Evolutionary conservation across 2,113 vertebrate genomes (phyloP).

Genomic region (Rutilus rutilus): DNA sequence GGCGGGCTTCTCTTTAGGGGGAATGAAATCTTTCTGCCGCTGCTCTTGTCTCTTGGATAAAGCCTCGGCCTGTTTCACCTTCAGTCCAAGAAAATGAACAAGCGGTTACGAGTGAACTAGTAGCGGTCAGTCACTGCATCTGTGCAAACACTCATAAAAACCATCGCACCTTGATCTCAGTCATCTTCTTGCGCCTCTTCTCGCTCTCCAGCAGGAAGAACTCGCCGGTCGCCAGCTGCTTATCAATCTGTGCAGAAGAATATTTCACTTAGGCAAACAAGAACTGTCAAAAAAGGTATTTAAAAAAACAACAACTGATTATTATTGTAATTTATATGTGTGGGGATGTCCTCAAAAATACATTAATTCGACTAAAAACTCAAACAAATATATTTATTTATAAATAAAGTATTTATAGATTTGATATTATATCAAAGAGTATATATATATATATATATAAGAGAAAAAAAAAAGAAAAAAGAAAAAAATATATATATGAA

Average conservation of each 20-base stretch:
- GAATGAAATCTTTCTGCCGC: conserved; percentile 93
- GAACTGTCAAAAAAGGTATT: not conserved
- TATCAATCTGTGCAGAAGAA: conserved; percentile 80
- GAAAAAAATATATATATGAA: too few species aligned
- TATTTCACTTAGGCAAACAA: not conserved
- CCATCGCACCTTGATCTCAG: conserved; percentile 86
- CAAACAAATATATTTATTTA: not conserved
- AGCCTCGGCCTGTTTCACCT: conserved; percentile 91
- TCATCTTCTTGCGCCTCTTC: conserved; percentile 87
- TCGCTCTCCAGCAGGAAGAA: conserved; percentile 93
- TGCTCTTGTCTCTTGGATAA: conserved; percentile 88
- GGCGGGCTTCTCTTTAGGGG: conserved; percentile 90
- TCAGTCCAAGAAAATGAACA: conserved; percentile 41
- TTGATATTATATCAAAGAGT: not conserved
- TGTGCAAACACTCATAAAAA: not conserved
- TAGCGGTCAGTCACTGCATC: too few species aligned
- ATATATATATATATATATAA: too few species aligned
- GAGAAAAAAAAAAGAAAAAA: too few species aligned
- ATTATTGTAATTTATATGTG: not conserved
- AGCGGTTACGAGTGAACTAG: not conserved
- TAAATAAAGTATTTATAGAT: not conserved
- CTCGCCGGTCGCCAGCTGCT: conserved; percentile 92
- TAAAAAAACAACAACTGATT: not conserved
- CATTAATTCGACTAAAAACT: not conserved
- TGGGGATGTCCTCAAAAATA: not conserved